Evolutionary conservation across 2,797 vertebrate species (phyloP).

Genomic region (Sphenodon punctatus): DNA sequence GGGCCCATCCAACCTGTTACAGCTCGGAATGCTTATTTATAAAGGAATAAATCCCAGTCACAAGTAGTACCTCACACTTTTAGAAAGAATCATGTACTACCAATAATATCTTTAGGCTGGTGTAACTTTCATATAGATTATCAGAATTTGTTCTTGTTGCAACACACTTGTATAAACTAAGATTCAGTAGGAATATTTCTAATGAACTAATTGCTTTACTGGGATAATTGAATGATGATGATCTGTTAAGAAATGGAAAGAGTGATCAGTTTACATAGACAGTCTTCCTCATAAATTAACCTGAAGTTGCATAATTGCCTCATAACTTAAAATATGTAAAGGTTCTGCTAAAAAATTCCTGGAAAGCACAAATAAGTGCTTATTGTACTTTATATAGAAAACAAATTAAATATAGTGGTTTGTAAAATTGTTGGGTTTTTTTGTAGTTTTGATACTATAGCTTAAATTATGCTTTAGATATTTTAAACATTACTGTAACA

Average conservation of each 20-base stretch:
- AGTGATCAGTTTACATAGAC: background rate
- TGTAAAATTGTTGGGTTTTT: no score
- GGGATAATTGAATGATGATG: background rate
- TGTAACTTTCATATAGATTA: background rate
- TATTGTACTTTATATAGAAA: no score
- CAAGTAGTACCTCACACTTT: background rate
- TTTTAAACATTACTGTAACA: no score
- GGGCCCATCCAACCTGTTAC: no score
- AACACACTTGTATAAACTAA: background rate
- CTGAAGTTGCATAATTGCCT: background rate
- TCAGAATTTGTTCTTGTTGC: no score
- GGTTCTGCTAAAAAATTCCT: background rate
- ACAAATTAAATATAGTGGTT: no score
- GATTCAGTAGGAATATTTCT: background rate
- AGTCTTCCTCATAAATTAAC: background rate
- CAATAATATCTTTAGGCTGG: background rate
- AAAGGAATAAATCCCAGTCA: background rate
- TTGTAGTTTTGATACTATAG: no score
- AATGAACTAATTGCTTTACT: background rate
- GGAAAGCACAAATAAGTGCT: background rate
- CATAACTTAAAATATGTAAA: background rate
- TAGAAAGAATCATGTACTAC: background rate
- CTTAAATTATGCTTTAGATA: no score
- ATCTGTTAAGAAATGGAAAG: background rate
- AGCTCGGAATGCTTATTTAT: background rate